Conservation (phyloP, 2,113 vertebrate species). For the Galeopterus variegatus region DNA sequence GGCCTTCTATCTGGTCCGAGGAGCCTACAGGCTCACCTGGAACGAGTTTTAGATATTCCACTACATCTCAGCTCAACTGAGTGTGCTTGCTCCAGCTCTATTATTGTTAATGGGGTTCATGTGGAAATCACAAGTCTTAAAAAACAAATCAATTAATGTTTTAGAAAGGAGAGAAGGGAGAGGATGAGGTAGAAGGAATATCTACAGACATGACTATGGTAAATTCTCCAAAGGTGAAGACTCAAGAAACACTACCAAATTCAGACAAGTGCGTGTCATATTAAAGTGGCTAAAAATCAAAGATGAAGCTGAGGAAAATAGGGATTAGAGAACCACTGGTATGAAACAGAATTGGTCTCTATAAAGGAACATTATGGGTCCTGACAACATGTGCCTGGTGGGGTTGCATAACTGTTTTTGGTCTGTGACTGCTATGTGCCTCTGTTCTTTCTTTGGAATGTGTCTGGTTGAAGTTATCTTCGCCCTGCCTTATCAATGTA, state of each 20-base stretch:
- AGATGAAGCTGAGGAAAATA: not conserved
- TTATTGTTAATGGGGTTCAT: not conserved
- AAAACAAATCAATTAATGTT: not conserved
- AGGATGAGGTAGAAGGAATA: not conserved
- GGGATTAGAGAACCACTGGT: not conserved
- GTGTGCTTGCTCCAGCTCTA: not conserved
- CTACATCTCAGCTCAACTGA: not conserved
- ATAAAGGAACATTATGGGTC: not conserved
- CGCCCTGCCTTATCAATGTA: not conserved
- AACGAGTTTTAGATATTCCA: not conserved
- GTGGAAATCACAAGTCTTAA: not conserved
- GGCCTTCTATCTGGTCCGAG: not conserved
- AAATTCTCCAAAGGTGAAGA: not conserved
- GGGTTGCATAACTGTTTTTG: not conserved
- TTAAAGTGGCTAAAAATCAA: conserved; percentile 1
- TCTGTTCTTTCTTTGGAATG: not conserved
- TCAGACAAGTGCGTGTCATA: not conserved
- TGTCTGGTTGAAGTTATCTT: not conserved
- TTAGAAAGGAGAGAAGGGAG: not conserved
- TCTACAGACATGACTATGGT: not conserved
- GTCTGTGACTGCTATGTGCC: not conserved
- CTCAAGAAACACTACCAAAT: not conserved
- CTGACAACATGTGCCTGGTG: not conserved
- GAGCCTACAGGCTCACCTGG: not conserved
- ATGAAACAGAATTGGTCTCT: not conserved